Base-by-base conservation (phyloP, 2,888 invertebrate species). In the Idaea dimidiata region DNA sequence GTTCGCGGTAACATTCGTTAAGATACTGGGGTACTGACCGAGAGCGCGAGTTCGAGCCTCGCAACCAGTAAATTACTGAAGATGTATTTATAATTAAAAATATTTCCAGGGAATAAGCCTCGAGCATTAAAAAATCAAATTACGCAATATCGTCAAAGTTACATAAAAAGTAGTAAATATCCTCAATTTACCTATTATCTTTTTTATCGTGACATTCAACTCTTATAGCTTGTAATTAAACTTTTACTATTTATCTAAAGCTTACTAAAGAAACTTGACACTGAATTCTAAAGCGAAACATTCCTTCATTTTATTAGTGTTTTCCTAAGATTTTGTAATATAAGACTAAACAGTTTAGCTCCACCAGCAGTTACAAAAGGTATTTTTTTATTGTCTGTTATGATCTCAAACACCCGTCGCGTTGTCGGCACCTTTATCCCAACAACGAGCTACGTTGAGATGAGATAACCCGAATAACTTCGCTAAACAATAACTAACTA, bases 401-500 rank as follows among this genome's bases (percentile, higher is more conserved):
- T 17, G 56, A 57, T 31, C 24, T 24, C n/a, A 57, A 17, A 57
- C 43, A 43, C 43, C 43, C 43, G 43, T 56, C 57, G 57, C 55
- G 62, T 62, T 70, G 64, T 62, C 66, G 65, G 62, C 64, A 73
- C 71, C 70, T 72, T 72, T 72, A 74, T 69, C 71, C 71, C 72
- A 74, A 77, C 72, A 74, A 74, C 69, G 70, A 74, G 77, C 72
- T 75, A 74, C 69, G 70, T 69, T 65, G 67, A 65, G 69, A 43
- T 43, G 71, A 80, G 86, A 86, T 87, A 87, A 85, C 84, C 84
- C 81, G 76, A 82, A 87, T 87, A 82, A 76, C 83, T 80, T 64
- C 66, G 57, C 57, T 54, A 64, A 62, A 58, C 43, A 43, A 43
- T 14, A 14, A 43, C 43, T 43, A 43, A 43, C 14, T 43, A 10